These are phyloP conservation scores for Ptilodon capucinus DNA, from an alignment of 2,888 invertebrate species.

Conservation along the genomic window DNA sequence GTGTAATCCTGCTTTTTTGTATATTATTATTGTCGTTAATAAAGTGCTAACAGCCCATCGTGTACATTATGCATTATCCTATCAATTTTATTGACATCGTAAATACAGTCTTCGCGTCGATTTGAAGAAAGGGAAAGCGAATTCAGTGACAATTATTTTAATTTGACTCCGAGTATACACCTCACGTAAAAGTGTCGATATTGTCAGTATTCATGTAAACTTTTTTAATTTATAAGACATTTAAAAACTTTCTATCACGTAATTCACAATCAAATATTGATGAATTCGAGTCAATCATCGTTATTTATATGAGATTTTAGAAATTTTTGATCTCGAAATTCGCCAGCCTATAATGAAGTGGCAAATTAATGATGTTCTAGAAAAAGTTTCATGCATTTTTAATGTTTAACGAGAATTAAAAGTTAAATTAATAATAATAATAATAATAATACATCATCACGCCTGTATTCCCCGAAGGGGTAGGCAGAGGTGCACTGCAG, in stretches of 20 bases:
- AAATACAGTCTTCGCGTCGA: not conserved
- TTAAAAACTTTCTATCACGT: constrained; percentile 21
- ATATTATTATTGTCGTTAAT: too few species aligned
- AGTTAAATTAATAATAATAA: not conserved
- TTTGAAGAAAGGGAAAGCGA: not conserved
- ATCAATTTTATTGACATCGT: not conserved
- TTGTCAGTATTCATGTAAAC: not conserved
- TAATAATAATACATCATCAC: too few species aligned
- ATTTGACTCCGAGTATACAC: not conserved
- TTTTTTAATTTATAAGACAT: constrained; percentile 15
- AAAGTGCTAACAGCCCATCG: too few species aligned
- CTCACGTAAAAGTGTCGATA: constrained; percentile 2
- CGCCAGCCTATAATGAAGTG: constrained; percentile 12
- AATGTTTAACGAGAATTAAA: constrained; percentile 2
- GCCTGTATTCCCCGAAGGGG: too few species aligned
- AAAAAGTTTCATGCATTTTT: constrained; percentile 11
- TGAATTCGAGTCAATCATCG: constrained; percentile 20
- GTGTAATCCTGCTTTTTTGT: too few species aligned
- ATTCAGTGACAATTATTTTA: not conserved
- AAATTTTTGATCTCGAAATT: constrained; percentile 15
- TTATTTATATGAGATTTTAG: constrained; percentile 16
- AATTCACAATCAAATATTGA: constrained; percentile 21
- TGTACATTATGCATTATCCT: not conserved
- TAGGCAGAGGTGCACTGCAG: too few species aligned
- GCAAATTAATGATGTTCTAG: constrained; percentile 22